Evolutionary conservation across 2,113 vertebrate genomes (phyloP).

Genomic region (Corydoras sp.): DNA sequence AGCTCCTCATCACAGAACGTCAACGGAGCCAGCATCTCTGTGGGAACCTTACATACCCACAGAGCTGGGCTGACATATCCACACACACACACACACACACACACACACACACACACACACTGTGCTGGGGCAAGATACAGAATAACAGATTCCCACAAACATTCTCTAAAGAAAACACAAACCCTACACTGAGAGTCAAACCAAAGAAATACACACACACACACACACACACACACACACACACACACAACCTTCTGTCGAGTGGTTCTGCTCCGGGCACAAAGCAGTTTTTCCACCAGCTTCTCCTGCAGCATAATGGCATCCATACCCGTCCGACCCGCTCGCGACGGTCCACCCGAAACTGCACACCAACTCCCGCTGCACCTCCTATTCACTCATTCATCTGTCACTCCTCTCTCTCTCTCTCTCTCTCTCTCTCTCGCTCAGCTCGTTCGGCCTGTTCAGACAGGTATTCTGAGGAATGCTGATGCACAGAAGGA

Average conservation of each 20-base stretch:
- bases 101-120: too few species aligned
- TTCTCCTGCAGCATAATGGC: constrained; percentile 90
- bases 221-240: constrained; percentile 14
- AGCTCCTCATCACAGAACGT: too few species aligned
- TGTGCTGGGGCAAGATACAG: too few species aligned
- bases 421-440: constrained; percentile 40
- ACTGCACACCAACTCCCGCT: not conserved
- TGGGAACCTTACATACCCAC: too few species aligned
- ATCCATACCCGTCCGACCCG: constrained; percentile 71
- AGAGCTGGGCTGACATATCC: too few species aligned
- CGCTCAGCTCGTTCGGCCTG: constrained; percentile 48
- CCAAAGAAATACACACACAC: not conserved
- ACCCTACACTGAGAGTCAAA: too few species aligned
- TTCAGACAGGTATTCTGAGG: constrained; percentile 64
- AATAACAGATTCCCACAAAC: too few species aligned
- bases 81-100: too few species aligned
- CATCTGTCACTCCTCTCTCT: constrained; percentile 31
- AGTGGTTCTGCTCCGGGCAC: constrained; percentile 79
- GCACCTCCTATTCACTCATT: constrained; percentile 29
- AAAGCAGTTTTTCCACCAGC: constrained; percentile 88
- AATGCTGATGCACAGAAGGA: constrained; percentile 4
- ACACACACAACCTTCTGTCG: constrained; percentile 77
- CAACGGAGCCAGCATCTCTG: too few species aligned
- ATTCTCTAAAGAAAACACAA: too few species aligned
- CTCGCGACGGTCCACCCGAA: not conserved